Conservation (phyloP, 1,140 invertebrate genomes). For the Orussus abietinus region DNA sequence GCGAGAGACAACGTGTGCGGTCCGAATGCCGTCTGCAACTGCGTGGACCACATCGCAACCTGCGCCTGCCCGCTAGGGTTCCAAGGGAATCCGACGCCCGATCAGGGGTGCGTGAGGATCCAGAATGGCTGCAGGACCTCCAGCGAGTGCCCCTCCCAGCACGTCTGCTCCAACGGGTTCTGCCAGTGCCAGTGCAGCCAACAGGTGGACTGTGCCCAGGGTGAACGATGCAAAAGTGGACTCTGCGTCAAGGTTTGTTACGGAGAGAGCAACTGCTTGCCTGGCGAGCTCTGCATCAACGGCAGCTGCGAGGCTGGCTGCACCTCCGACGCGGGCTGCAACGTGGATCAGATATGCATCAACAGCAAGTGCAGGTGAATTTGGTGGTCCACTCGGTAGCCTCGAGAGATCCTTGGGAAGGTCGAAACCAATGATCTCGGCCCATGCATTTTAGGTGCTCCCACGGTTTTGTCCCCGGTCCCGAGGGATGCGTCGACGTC, state of each 20-base stretch:
- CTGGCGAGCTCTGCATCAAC: constrained; percentile 83
- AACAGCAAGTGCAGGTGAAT: constrained; percentile 68
- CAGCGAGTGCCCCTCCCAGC: constrained; percentile 67
- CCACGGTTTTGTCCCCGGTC: constrained; percentile 65
- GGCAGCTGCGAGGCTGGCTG: constrained; percentile 81
- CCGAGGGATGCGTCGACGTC: constrained; percentile 70
- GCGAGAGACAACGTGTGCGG: constrained; percentile 72
- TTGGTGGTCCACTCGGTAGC: constrained; percentile 15
- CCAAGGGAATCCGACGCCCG: constrained; percentile 80
- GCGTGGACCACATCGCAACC: constrained; percentile 64
- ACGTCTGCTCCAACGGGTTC: constrained; percentile 69
- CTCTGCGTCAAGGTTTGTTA: constrained; percentile 83
- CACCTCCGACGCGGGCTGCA: constrained; percentile 75
- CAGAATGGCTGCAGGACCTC: constrained; percentile 62
- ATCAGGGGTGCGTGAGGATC: constrained; percentile 81
- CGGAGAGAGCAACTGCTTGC: constrained; percentile 81
- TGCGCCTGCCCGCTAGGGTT: constrained; percentile 81
- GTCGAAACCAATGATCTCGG: too few relatives aligned
- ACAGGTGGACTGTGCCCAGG: constrained; percentile 69
- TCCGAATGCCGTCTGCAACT: constrained; percentile 76
- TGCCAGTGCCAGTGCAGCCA: constrained; percentile 74
- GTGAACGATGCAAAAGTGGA: constrained; percentile 76
- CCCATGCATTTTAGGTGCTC: constrained; percentile 58
- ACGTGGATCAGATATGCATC: constrained; percentile 73
- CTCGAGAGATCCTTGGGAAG: too few relatives aligned